These are phyloP conservation scores for Pluvialis apricaria DNA, from an alignment of 2,113 vertebrate species.

Conservation along the genomic window DNA sequence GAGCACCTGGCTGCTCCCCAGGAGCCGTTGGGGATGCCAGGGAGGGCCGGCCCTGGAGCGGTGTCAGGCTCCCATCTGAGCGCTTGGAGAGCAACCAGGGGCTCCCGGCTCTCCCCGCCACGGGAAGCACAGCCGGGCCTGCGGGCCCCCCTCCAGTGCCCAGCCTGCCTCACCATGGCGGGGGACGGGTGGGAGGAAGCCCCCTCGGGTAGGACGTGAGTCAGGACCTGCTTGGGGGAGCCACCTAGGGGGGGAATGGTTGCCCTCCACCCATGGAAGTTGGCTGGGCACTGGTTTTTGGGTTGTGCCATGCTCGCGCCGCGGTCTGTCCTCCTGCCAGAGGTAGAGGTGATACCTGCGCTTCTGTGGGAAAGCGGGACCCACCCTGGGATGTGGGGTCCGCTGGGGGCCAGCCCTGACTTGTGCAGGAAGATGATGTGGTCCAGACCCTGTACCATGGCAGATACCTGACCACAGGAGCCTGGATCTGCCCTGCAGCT, in stretches of 20 bases:
- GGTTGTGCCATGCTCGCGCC: not conserved
- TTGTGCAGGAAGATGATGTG: not conserved
- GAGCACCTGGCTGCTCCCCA: constrained; percentile 44
- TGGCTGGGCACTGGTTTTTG: fast-evolving
- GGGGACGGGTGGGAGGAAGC: fast-evolving
- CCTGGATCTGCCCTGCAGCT: not conserved
- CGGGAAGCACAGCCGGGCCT: fast-evolving
- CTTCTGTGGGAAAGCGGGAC: too few species aligned
- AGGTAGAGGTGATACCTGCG: not conserved
- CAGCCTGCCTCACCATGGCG: fast-evolving
- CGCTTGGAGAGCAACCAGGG: not conserved
- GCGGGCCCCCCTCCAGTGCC: fast-evolving
- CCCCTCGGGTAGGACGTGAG: not conserved
- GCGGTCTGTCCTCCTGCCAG: not conserved
- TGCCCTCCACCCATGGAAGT: not conserved
- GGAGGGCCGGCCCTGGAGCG: not conserved
- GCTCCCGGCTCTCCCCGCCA: fast-evolving
- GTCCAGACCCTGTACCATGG: not conserved
- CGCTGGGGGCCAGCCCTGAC: not conserved
- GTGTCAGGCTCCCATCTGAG: not conserved
- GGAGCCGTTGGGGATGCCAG: not conserved
- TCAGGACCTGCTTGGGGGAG: not conserved
- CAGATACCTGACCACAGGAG: not conserved
- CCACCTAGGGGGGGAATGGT: fast-evolving
- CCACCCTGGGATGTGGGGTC: not conserved